Evolutionary conservation across 2,797 vertebrate genomes (phyloP).

Genomic region (Serranus cabrilla): DNA sequence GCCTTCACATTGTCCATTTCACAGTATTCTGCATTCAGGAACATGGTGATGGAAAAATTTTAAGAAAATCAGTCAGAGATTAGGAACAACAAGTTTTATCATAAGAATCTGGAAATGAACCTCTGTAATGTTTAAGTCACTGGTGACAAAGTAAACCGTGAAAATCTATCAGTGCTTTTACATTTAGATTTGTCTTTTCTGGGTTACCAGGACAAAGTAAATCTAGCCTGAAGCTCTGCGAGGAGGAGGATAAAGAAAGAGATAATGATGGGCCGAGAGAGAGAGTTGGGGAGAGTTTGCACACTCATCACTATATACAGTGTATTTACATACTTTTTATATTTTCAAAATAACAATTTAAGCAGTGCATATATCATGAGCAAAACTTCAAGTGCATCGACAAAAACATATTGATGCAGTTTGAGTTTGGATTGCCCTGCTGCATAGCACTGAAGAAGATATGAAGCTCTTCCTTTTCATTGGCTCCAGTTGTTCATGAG

Average conservation of each 20-base stretch:
- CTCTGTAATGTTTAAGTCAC: background rate
- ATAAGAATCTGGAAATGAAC: background rate
- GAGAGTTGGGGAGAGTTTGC: slow-evolving; percentile 4
- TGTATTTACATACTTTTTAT: no score
- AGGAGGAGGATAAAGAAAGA: background rate
- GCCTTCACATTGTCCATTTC: no score
- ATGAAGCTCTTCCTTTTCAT: background rate
- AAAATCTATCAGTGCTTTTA: slow-evolving; percentile 25
- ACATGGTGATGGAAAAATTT: background rate
- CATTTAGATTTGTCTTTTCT: slow-evolving; percentile 46
- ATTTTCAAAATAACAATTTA: slow-evolving; percentile 22
- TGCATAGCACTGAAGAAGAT: background rate
- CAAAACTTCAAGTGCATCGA: background rate
- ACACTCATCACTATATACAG: slow-evolving; percentile 12
- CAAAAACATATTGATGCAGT: background rate
- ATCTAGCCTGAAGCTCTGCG: slow-evolving; percentile 37
- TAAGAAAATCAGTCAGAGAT: background rate
- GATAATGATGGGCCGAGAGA: slow-evolving; percentile 1
- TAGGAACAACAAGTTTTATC: background rate
- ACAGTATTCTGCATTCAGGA: no score
- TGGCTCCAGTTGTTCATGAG: slow-evolving; percentile 5
- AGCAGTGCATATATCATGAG: slow-evolving; percentile 8
- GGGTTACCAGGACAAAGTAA: slow-evolving; percentile 44
- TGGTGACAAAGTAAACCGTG: slow-evolving; percentile 12
- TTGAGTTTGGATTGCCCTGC: background rate